Percentiles rank a stretch among this genome's conserved stretches.
Evolutionary conservation across 2,888 invertebrate species (phyloP).

Genomic region (Diachrysia chrysitis): DNA sequence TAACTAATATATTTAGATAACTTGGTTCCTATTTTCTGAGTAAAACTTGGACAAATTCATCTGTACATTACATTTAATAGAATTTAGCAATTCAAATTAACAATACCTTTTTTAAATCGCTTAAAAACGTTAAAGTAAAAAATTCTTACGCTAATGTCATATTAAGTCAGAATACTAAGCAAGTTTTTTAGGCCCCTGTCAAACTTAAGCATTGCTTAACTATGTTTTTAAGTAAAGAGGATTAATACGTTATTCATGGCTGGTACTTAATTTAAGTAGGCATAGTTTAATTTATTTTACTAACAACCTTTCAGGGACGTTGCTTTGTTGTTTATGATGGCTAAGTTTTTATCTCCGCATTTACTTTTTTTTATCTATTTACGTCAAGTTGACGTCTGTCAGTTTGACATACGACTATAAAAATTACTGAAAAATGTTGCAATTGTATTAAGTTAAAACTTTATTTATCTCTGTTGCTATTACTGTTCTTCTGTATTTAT

Average conservation of each 20-base stretch:
- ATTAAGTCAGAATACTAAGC: background rate
- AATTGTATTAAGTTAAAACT: background rate
- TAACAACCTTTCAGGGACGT: conserved; percentile 26
- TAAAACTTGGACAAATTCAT: no score
- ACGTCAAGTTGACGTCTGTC: no score
- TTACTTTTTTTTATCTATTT: background rate
- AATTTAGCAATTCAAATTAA: no score
- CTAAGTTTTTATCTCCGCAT: background rate
- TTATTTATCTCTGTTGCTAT: background rate
- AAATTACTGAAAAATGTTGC: background rate
- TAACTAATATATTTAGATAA: no score
- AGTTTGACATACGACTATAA: background rate
- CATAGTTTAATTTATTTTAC: conserved; percentile 53
- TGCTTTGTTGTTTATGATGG: conserved; percentile 7
- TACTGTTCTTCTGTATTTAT: background rate
- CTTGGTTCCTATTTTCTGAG: no score
- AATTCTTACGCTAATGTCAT: no score
- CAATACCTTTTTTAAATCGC: no score
- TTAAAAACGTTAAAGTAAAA: no score
- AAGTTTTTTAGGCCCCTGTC: background rate
- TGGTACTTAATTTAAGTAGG: conserved; percentile 63
- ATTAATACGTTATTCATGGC: conserved; percentile 50
- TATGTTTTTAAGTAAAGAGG: conserved; percentile 3
- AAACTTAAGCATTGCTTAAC: background rate
- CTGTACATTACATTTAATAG: no score